Evolutionary conservation across 1,140 invertebrate species (phyloP).

Genomic region (Himalopsyche phryganea): DNA sequence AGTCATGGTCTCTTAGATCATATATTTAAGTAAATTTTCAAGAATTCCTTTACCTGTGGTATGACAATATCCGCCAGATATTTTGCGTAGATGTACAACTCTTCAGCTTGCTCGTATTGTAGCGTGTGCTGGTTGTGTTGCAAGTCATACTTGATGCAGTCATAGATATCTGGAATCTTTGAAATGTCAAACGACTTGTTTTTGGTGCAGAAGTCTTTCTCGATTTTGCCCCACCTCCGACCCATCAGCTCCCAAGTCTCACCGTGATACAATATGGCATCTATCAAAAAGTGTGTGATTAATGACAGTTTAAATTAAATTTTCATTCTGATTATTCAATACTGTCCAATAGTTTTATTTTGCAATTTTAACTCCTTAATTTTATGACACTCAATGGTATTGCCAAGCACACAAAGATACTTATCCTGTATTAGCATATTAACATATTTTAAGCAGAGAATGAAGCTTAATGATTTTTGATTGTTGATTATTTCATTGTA

Average conservation of each 20-base stretch:
- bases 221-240: conserved; percentile 95
- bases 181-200: conserved; percentile 94
- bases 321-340: too few relatives aligned
- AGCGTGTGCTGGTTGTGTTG: conserved; percentile 96
- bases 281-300: conserved; percentile 48
- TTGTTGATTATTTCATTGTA: too few relatives aligned
- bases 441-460: too few relatives aligned
- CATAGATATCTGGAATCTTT: conserved; percentile 99
- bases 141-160: conserved; percentile 98
- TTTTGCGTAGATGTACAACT: conserved; percentile 92
- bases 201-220: conserved; percentile 96
- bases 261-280: conserved; percentile 91
- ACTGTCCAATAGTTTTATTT: too few relatives aligned
- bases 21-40: too few relatives aligned
- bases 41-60: too few relatives aligned
- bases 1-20: too few relatives aligned
- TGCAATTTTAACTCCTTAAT: too few relatives aligned
- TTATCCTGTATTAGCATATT: too few relatives aligned
- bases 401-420: too few relatives aligned
- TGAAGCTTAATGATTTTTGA: too few relatives aligned
- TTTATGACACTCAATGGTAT: too few relatives aligned
- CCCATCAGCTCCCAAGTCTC: conserved; percentile 99
- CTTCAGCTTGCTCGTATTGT: conserved; percentile 91
- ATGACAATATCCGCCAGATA: conserved; percentile 97
- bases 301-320: background rate